phyloP scores from a whole-genome alignment of 2,797 vertebrate species.

The Hoplostethus atlanticus region DNA sequence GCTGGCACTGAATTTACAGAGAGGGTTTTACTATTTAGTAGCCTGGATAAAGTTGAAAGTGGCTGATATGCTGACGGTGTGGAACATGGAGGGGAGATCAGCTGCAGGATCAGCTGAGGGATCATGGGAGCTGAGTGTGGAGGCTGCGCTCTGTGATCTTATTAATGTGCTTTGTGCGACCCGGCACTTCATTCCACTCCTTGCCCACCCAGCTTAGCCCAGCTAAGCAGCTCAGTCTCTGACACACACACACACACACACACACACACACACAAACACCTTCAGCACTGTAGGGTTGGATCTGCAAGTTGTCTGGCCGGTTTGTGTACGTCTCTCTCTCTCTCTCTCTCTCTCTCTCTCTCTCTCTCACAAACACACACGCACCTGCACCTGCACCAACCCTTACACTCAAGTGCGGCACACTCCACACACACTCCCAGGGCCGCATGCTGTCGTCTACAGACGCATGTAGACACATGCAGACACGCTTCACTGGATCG shows the following conservation, averaged over 20 bases:
- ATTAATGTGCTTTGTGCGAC: slow-evolving; percentile 66
- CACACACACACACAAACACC: slow-evolving; percentile 28
- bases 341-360: not conserved
- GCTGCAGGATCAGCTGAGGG: slow-evolving; percentile 77
- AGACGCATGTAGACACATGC: slow-evolving; percentile 32
- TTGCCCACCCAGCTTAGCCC: slow-evolving; percentile 4
- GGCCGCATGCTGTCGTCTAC: slow-evolving; percentile 37
- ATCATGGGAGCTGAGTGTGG: slow-evolving; percentile 67
- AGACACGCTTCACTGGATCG: slow-evolving; percentile 46
- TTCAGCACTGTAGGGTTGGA: slow-evolving; percentile 44
- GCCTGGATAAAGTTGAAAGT: slow-evolving; percentile 64
- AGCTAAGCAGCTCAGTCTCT: slow-evolving; percentile 43
- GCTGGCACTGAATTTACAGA: slow-evolving; percentile 29
- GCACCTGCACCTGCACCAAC: slow-evolving; percentile 13
- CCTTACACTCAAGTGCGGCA: slow-evolving; percentile 48
- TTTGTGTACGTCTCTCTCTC: slow-evolving; percentile 33
- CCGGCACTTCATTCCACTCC: slow-evolving; percentile 35
- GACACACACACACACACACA: slow-evolving; percentile 22
- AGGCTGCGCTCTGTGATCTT: slow-evolving; percentile 62
- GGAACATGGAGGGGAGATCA: slow-evolving; percentile 67
- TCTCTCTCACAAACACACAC: slow-evolving; percentile 26
- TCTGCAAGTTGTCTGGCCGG: slow-evolving; percentile 58
- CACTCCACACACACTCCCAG: slow-evolving; percentile 63
- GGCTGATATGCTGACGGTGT: slow-evolving; percentile 58
- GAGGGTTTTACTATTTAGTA: slow-evolving; percentile 31